phyloP scores from a whole-genome alignment of 2,797 vertebrate genomes.

The Alca torda region DNA sequence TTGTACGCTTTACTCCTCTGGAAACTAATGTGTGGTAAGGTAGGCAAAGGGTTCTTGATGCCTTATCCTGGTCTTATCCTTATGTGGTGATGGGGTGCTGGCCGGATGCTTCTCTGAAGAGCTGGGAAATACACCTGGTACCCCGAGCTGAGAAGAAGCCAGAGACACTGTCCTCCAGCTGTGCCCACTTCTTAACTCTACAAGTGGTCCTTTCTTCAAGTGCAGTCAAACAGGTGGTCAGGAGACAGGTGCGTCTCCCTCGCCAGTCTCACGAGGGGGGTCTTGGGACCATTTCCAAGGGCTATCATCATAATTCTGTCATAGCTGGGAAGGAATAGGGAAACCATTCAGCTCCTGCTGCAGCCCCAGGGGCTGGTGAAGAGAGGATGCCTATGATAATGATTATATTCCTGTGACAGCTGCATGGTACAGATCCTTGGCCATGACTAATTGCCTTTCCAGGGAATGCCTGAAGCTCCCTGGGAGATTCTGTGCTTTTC shows the following conservation, averaged over 20 bases:
- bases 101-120: neutral
- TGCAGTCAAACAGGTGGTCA: neutral
- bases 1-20: neutral
- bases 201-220: neutral
- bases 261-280: neutral
- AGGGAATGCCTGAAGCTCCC: slow-evolving; percentile 25
- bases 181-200: neutral
- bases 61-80: neutral
- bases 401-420: slow-evolving; percentile 31
- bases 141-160: neutral
- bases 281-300: neutral
- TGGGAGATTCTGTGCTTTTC: neutral
- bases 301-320: neutral
- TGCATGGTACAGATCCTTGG: neutral
- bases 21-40: neutral
- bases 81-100: neutral
- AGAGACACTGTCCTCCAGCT: neutral
- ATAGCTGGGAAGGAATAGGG: neutral
- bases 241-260: neutral
- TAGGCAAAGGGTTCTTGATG: neutral
- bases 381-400: slow-evolving; percentile 10
- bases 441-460: slow-evolving; percentile 42
- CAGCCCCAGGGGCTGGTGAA: neutral
- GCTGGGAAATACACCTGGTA: neutral
- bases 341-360: neutral